Conservation (phyloP, 2,113 vertebrate genomes). For the Meles meles region DNA sequence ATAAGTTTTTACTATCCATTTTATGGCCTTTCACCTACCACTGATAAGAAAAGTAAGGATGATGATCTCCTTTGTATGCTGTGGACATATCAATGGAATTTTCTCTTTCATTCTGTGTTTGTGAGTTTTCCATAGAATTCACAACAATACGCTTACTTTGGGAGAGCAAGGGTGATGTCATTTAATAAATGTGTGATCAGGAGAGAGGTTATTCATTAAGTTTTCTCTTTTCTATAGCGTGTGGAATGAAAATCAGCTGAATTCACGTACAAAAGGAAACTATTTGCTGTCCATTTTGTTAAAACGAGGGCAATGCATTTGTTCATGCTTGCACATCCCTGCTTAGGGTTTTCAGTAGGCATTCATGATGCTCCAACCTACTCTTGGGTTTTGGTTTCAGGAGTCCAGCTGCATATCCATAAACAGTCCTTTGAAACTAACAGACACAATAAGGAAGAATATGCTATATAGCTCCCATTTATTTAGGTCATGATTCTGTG, state of each 20-base stretch:
- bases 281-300: neutral
- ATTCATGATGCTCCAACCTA: neutral
- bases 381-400: neutral
- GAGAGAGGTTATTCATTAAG: neutral
- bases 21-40: neutral
- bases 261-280: constrained; percentile 9
- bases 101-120: neutral
- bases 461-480: neutral
- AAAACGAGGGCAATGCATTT: neutral
- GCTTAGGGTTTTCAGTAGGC: neutral
- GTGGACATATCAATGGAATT: neutral
- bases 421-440: neutral
- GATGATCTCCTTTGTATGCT: neutral
- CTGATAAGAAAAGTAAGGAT: neutral
- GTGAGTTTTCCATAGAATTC: neutral
- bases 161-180: neutral
- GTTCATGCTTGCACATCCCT: neutral
- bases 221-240: neutral
- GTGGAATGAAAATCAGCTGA: neutral
- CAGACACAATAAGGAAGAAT: neutral
- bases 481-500: neutral
- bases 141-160: neutral
- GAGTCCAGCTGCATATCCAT: neutral
- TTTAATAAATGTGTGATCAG: neutral
- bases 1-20: neutral